Base-by-base conservation (phyloP, 2,113 vertebrate genomes). In the Sapayoa aenigma region DNA sequence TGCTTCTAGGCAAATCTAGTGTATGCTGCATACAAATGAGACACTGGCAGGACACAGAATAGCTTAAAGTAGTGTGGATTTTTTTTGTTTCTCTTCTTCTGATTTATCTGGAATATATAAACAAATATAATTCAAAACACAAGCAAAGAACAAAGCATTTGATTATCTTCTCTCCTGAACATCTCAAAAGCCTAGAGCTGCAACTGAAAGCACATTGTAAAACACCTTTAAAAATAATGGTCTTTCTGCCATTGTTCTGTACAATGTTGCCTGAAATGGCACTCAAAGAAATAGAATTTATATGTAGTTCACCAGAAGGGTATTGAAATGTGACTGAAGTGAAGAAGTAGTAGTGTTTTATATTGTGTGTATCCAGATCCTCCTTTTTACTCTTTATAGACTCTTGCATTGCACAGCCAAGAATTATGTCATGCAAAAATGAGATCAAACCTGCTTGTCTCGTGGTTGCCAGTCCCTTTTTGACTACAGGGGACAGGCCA, bases 1-100 rank as follows among this genome's bases (percentile, higher is more conserved):
- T 89, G 79, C 89, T 94, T 84, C 68, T 86, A 83, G 94, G 94
- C 87, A 95, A 89, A 90, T 89, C 60, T 75, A 75, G 68, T 55
- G 49, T 87, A 75, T 73, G 53, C 84, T 94, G 90, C 68, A 84
- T 94, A 91, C 82, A 91, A 65, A 95, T 73, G 72, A 83, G 95
- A 63, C 67, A 63, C 79, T 91, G 78, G 74, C 60, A 93, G 85
- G 92, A 75, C 62, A 85, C 68, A 58, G 74, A 93, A 56, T 27
- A 81, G 53, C 44, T 95, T 77, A 53, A 84, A 93, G 84, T 65
- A 80, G 44, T 46, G 41, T 66, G 79, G 53, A 69, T 46, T 60
- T 84, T 84, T 90, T 74, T 23, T 1, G 31, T 84, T 89, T 17
- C 10, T 67, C 31, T 90, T 58, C 84, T 82, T 24, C 63, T 84